Base-by-base conservation (phyloP, 1,140 invertebrate genomes). In the Papilio glaucus region DNA sequence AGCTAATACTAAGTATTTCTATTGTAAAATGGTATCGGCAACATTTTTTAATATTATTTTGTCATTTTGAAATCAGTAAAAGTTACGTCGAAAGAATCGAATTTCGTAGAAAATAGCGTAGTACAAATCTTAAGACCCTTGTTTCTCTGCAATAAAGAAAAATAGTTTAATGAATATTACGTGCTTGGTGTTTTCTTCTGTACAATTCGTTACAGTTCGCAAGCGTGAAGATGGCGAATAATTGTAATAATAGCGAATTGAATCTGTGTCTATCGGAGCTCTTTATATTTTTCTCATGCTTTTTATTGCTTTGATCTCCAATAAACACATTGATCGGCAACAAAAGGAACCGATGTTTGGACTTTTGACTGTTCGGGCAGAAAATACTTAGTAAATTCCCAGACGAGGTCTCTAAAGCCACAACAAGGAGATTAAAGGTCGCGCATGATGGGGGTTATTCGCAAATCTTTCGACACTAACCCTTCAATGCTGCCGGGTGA, bases 371-470 rank as follows among this genome's bases (percentile, higher is more conserved):
- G 88, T 90, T 91, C 73, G 88, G 76, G 84, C 77, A 81, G 84
- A 84, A 91, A 91, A 86, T 86, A 79, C 82, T 80, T 73, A 73
- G 78, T 57, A 84, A 82, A 81, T 91, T 91, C 89, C 89, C 89
- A 91, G 79, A 79, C 73, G 74, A 68, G 77, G 73, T 76, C 57
- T 72, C n/a, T 62, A 77, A 72, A 82, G 76, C 81, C 76, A 80
- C 73, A 62, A 67, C 72, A 80, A 68, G 61, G 69, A 73, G 71
- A 81, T 74, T 81, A 83, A 71, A 79, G 76, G 72, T 78, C 76
- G 73, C 45, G 72, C 80, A 74, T 84, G 84, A 76, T 73, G 81
- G 83, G 79, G 82, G 87, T 89, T 89, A 88, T 88, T 80, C 77
- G 75, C 85, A 80, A 73, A 85, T 79, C 77, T 80, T 85, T 78